Percentiles rank a stretch among this genome's conserved stretches.
Conservation (phyloP, 1,140 invertebrate genomes). For the Hyles euphorbiae region DNA sequence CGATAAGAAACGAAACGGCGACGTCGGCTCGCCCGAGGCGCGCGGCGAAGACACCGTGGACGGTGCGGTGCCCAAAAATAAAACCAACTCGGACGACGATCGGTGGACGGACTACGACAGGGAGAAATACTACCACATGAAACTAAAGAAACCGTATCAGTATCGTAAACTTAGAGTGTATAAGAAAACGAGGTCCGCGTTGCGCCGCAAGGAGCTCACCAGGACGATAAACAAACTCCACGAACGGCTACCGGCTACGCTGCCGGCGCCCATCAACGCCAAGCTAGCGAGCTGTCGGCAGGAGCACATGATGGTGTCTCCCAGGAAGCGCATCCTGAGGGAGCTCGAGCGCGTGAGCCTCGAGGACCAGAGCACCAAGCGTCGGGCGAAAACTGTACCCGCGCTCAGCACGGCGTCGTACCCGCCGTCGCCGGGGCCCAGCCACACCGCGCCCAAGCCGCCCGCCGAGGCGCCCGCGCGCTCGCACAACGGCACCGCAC, state of each 20-base stretch:
- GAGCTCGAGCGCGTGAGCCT: conserved; percentile 84
- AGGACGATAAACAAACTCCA: conserved; percentile 68
- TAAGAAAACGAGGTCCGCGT: conserved; percentile 59
- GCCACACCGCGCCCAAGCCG: conserved; percentile 37
- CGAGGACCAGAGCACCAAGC: conserved; percentile 76
- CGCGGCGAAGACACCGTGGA: conserved; percentile 56
- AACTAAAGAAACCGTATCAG: conserved; percentile 71
- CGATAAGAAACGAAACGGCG: conserved; percentile 49
- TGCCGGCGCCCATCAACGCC: conserved; percentile 64
- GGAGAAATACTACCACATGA: conserved; percentile 69
- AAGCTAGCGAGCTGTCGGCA: conserved; percentile 65
- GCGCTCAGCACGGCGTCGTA: conserved; percentile 59
- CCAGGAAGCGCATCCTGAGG: conserved; percentile 83
- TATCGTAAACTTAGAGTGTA: conserved; percentile 71
- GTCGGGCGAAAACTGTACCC: conserved; percentile 68
- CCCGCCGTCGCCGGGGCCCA: conserved; percentile 57
- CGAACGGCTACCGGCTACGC: conserved; percentile 53
- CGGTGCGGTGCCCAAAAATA: conserved; percentile 34
- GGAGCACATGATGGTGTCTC: conserved; percentile 78
- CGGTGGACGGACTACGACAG: conserved; percentile 55
- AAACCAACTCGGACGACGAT: conserved; percentile 41
- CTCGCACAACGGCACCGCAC: conserved; percentile 39
- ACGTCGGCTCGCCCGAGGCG: conserved; percentile 37
- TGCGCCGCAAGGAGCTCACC: conserved; percentile 56
- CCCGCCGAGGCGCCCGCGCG: conserved; percentile 26